These are phyloP conservation scores for Heloderma charlesbogerti DNA, from an alignment of 2,113 vertebrate species.

Conservation along the genomic window DNA sequence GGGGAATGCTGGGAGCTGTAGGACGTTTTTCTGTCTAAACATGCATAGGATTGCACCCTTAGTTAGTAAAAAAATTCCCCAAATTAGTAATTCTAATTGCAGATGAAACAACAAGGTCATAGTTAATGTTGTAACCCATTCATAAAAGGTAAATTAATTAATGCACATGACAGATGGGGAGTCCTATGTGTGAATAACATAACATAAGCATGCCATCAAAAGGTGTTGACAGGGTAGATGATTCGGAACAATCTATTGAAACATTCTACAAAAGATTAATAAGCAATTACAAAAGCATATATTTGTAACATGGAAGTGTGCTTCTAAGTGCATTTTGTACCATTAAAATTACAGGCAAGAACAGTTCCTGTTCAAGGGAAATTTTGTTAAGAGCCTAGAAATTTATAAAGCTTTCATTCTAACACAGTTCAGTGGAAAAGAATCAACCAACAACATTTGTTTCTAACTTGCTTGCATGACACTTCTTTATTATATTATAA, in stretches of 20 bases:
- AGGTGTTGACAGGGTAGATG: background rate
- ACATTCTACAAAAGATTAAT: background rate
- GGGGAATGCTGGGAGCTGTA: too few species aligned
- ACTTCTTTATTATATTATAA: background rate
- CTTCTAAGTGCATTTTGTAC: background rate
- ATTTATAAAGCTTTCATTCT: background rate
- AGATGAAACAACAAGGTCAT: background rate
- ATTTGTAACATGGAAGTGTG: background rate
- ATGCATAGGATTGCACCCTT: too few species aligned
- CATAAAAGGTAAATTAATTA: slow-evolving; percentile 9
- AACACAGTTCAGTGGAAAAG: background rate
- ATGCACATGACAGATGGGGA: slow-evolving; percentile 4
- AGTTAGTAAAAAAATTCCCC: background rate
- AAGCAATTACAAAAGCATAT: background rate
- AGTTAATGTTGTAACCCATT: background rate
- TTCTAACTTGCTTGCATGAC: background rate
- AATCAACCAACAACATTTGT: background rate
- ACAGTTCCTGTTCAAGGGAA: background rate
- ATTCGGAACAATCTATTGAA: background rate
- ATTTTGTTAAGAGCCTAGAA: background rate
- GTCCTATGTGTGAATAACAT: background rate
- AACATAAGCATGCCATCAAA: slow-evolving; percentile 2
- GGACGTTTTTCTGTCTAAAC: too few species aligned
- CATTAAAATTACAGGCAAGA: background rate
- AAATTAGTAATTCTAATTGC: background rate